These are phyloP conservation scores for Eciton burchellii DNA, from an alignment of 1,140 invertebrate genomes.

Conservation along the genomic window DNA sequence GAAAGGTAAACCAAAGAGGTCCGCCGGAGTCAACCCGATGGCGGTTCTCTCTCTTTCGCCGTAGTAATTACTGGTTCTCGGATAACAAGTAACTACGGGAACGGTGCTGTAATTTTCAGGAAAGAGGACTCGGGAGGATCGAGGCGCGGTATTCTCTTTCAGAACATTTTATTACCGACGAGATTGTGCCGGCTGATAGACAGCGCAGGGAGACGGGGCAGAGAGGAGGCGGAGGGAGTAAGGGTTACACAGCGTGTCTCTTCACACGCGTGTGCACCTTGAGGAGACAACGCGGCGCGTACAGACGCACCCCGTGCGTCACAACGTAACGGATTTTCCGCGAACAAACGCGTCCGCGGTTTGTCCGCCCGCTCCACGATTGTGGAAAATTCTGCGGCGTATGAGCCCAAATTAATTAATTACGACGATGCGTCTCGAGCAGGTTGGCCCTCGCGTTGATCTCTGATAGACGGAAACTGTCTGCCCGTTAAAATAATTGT, in stretches of 20 bases:
- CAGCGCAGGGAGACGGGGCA: conserved; percentile 12
- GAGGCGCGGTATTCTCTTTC: conserved; percentile 60
- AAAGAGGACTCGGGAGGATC: conserved; percentile 65
- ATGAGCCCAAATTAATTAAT: not conserved
- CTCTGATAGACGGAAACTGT: no score
- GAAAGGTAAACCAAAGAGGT: conserved; percentile 73
- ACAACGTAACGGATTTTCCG: not conserved
- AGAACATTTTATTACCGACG: conserved; percentile 58
- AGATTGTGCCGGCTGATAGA: conserved; percentile 54
- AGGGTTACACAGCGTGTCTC: not conserved
- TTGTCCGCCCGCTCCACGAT: no score
- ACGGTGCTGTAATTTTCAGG: conserved; percentile 66
- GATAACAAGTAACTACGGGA: conserved; percentile 68
- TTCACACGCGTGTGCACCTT: not conserved
- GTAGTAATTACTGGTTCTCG: conserved; percentile 71
- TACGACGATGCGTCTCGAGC: no score
- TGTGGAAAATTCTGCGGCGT: not conserved
- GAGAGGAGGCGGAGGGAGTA: not conserved
- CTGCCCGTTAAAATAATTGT: no score
- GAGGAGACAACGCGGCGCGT: not conserved
- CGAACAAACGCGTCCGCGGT: no score
- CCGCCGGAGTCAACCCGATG: conserved; percentile 66
- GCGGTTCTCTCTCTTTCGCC: conserved; percentile 61
- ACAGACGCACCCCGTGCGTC: not conserved
- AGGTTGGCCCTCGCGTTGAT: no score